Evolutionary conservation across 2,888 invertebrate genomes (phyloP), one percentile per base, ranked within the genome.

Genomic region (Tinea trinotella): DNA sequence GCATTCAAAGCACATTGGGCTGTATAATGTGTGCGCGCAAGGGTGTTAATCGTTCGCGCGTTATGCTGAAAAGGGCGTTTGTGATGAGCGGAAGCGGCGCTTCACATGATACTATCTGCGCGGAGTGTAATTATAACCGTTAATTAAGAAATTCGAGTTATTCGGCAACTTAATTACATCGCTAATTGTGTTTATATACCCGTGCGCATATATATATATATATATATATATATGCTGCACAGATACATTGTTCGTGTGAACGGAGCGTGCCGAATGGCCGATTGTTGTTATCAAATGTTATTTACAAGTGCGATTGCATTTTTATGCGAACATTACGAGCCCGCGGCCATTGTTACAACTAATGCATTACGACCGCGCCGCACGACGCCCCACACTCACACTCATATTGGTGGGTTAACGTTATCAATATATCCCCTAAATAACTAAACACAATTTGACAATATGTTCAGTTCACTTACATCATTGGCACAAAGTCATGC

Each of bases 161-260:
- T 65, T 66, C 70, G 63, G 70, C 70, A 74, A 69, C 76, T 74
- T 82, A 79, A 82, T 82, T 81, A 62, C 70, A 73, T 76, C 74
- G 73, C 73, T 70, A 74, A 72, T 76, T 63, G 61, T 58, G 59
- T 63, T 65, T 62, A 61, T n/a, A n/a, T 60, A 56, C 62, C 56
- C 52, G 54, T 58, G 58, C 59, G 58, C 58, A 55, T 55, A 53
- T 52, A 54, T 53, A 49, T 54, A 57, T 57, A 58, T 60, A 46
- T 50, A 35, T 56, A 59, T 56, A 59, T 61, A 58, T 58, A 53
- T 52, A 34, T 52, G 53, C 55, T 58, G 58, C 59, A 57, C 58
- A 55, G 56, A 53, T 52, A 54, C 53, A 49, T 54, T 56, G 56
- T 56, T 58, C 54, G 55, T 55, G 52, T 30, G 48, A 56, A 18